These are phyloP conservation scores for Pantherophis vulpinus DNA, from an alignment of 2,797 vertebrate genomes.

Conservation along the genomic window DNA sequence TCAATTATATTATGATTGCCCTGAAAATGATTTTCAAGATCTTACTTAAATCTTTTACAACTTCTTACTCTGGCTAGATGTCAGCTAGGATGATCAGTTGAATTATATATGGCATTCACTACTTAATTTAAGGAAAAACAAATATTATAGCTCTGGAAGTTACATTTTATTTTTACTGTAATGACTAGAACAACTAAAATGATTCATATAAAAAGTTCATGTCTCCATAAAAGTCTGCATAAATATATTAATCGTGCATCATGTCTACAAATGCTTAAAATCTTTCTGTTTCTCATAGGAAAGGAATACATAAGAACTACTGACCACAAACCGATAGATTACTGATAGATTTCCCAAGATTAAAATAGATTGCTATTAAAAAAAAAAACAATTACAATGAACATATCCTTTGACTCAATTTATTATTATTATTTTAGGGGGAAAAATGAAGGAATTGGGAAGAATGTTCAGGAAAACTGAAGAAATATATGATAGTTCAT, in stretches of 20 bases:
- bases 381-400: background rate
- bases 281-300: background rate
- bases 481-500: background rate
- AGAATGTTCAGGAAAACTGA: background rate
- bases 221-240: background rate
- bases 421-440: background rate
- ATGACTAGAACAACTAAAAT: background rate
- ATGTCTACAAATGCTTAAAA: background rate
- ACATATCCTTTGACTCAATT: background rate
- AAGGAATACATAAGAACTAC: background rate
- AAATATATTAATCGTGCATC: background rate
- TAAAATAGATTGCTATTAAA: background rate
- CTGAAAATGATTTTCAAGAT: background rate
- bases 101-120: background rate
- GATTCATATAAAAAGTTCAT: background rate
- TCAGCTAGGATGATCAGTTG: background rate
- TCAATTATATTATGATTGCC: background rate
- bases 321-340: background rate
- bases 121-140: background rate
- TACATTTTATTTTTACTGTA: background rate
- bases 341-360: background rate
- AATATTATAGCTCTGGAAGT: background rate
- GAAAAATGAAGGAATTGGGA: background rate
- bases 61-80: background rate
- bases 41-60: background rate